Percentiles rank a stretch among this genome's conserved stretches.
Evolutionary conservation across 2,888 invertebrate genomes (phyloP).

Genomic region (Drosophila sordidula): DNA sequence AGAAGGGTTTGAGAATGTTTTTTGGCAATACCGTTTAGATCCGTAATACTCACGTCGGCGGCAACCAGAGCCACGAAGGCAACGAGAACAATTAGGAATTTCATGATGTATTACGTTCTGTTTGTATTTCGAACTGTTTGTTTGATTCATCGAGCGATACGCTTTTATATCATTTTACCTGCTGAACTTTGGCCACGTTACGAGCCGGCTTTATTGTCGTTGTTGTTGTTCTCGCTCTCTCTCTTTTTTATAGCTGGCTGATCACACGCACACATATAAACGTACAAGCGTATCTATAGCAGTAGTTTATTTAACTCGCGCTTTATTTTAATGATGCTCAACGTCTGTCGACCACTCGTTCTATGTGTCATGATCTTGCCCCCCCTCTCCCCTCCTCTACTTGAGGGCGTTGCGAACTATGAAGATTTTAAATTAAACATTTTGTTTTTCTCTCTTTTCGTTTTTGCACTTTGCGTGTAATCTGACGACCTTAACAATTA

Average conservation of each 20-base stretch:
- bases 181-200: conserved; percentile 47
- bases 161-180: conserved; percentile 67
- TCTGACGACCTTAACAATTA: conserved; percentile 36
- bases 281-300: conserved; percentile 7
- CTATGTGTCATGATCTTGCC: conserved; percentile 12
- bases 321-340: conserved; percentile 30
- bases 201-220: conserved; percentile 10
- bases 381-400: background rate
- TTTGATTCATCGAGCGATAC: conserved; percentile 20
- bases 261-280: conserved; percentile 19
- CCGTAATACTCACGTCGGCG: conserved; percentile 66
- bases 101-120: conserved; percentile 61
- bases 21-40: too few species aligned
- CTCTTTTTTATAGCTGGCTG: conserved; percentile 33
- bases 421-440: conserved; percentile 13
- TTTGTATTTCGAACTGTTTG: conserved; percentile 56
- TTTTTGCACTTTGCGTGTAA: conserved; percentile 3
- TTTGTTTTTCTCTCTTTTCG: conserved; percentile 4
- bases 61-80: conserved; percentile 59
- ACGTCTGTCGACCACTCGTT: background rate
- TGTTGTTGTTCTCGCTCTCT: conserved; percentile 24
- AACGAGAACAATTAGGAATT: conserved; percentile 64
- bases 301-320: conserved; percentile 28
- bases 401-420: background rate
- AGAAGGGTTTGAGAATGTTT: background rate